Conservation (phyloP, 2,797 vertebrate species). For the Otolemur crassicaudatus region DNA sequence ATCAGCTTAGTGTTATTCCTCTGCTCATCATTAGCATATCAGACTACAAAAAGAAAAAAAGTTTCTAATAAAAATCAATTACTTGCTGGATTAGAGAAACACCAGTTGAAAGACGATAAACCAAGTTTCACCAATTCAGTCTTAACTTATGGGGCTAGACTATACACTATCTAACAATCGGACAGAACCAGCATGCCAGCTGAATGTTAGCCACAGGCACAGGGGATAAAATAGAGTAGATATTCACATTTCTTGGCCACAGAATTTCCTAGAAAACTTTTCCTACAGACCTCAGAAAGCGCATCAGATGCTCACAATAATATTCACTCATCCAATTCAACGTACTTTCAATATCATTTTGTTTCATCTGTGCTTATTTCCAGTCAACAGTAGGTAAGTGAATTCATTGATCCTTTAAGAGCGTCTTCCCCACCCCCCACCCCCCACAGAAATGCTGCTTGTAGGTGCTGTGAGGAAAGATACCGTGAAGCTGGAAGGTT, state of each 20-base stretch:
- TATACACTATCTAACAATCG: background rate
- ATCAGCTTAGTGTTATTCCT: background rate
- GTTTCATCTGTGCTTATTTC: background rate
- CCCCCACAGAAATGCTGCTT: background rate
- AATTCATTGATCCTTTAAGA: background rate
- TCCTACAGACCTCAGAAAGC: background rate
- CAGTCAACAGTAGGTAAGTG: background rate
- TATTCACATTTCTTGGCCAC: background rate
- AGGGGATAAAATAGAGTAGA: background rate
- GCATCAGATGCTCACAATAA: background rate
- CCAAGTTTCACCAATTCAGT: background rate
- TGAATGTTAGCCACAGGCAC: background rate
- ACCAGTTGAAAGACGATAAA: background rate
- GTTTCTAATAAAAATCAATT: background rate
- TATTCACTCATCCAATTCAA: background rate
- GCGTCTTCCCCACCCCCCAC: too few species aligned
- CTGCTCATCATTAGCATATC: background rate
- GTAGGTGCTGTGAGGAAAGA: background rate
- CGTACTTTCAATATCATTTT: background rate
- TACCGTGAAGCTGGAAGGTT: background rate
- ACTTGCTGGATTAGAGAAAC: slow-evolving; percentile 24
- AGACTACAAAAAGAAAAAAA: background rate
- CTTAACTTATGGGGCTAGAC: background rate
- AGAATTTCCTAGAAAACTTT: background rate
- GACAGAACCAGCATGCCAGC: background rate